Base-by-base conservation (phyloP, 2,113 vertebrate genomes). In the Chaetodon trifascialis region DNA sequence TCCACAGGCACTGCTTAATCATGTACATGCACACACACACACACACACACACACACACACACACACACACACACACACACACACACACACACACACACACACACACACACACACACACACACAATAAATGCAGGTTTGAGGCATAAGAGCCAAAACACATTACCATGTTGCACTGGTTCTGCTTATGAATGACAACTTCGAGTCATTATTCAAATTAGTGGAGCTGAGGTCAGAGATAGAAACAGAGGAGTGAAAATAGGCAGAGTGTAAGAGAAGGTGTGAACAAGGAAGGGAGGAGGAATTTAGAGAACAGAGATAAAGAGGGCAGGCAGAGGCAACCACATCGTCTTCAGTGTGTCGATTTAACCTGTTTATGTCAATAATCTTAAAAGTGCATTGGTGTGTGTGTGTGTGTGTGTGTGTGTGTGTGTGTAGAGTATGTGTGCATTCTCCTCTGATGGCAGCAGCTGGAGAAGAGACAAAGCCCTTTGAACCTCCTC, bases 191-290 rank as follows among this genome's bases (percentile, higher is more conserved):
- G 58, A 76, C 74, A 88, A 79, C 54, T 62, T 64, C 42, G 40
- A 60, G 73, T 67, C 38, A 73, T 88, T 80, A 77, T 75, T 84
- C 74, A 87, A 84, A 90, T 79, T 38, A 47, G 60, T 75, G 11
- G 42, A 79, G 64, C 70, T 52, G 56, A 80, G 55, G 55, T 84
- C 36, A 67, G 67, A 67, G 58, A 80, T 30, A 67, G 74, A 80
- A 77, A 76, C 59, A 51, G 23, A 73, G 11, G 65, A 79, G 47
- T 73, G 66, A 77, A 76, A 66, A 79, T 40, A 82, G 63, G 19
- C 23, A 68, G 70, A 74, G 49, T 46, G 34, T 75, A 72, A 83
- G 81, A 56, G 44, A 73, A 73, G 75, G 79, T 72, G 82, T 75
- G 60, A 80, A 76, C 38, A n/a, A 59, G 49, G 25, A 51, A 80